Evolutionary conservation across 2,113 vertebrate species (phyloP), one percentile per base, ranked within the genome.

Genomic region (Sinocyclocheilus anophthalmus): DNA sequence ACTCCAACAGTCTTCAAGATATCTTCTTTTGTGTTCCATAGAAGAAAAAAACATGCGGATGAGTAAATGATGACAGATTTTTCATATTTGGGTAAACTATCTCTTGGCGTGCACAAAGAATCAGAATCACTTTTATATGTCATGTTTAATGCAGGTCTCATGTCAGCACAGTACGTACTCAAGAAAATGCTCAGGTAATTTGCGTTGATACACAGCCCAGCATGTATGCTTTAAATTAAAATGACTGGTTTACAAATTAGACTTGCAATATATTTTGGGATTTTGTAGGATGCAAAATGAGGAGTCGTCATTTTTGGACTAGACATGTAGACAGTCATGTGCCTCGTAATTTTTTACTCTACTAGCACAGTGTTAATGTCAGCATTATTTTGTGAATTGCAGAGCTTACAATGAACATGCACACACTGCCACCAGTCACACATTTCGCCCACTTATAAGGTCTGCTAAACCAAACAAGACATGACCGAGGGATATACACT

Each of bases 401-500:
- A 48, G 37, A 61, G 57, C 37, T 80, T 45, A 55, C 37, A 3
- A 59, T 57, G 30, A 18, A 76, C 30, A 76, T 13, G 42, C 76
- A 65, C 45, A 73, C 55, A 45, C 53, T 42, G 55, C 42, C 69
- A 80, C 53, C 16, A 22, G 65, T 20, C 61, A 76, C 39, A 63
- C 6, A 39, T 50, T 59, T 79, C n/a, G 14, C 39, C 81, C 26
- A 37, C 39, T 26, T 63, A 65, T 14, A 65, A 65, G 6, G 42
- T 82, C 45, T 83, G 16, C 39, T 42, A 50, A 81, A 67, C 48
- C 11, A 84, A 87, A 85, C 77, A 85, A 75, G 18, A 84, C 22
- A 50, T 30, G 33, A n/a, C 14, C 14, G 10, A 65, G 59, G 33
- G 14, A 48, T 45, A 80, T 78, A 39, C 57, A 42, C 45, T 82